phyloP scores from a whole-genome alignment of 2,113 vertebrate genomes.

The Hemicordylus capensis region DNA sequence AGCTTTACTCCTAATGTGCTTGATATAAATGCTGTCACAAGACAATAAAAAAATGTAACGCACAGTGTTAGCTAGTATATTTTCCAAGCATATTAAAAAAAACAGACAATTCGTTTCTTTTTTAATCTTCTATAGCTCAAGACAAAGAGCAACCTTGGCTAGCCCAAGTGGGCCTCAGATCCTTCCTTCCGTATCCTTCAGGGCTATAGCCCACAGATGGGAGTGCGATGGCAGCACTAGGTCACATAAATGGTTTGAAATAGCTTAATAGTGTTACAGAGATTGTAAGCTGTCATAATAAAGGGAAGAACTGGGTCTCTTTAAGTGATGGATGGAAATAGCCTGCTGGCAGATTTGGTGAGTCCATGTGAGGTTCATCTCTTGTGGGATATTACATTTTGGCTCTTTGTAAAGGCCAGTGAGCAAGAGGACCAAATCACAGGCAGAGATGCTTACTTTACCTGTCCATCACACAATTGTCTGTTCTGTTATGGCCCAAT shows the following conservation, averaged over 20 bases:
- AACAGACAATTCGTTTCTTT: slow-evolving; percentile 11
- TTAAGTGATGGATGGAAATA: background rate
- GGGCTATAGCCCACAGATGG: background rate
- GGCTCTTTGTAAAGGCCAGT: slow-evolving; percentile 9
- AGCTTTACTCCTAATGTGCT: slow-evolving; percentile 38
- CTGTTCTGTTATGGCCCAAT: slow-evolving; percentile 44
- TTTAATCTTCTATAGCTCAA: too few species aligned
- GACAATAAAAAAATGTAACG: slow-evolving; percentile 1
- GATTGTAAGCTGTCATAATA: too few species aligned
- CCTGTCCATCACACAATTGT: slow-evolving; percentile 15
- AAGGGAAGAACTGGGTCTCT: background rate
- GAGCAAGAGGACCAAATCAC: background rate
- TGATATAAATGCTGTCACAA: slow-evolving; percentile 49
- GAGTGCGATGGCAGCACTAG: background rate
- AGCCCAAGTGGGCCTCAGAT: background rate
- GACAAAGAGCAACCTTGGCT: background rate
- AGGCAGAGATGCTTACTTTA: background rate
- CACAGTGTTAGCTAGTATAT: slow-evolving; percentile 8
- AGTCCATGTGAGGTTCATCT: accelerated
- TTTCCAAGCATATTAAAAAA: slow-evolving; percentile 31
- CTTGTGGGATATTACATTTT: background rate
- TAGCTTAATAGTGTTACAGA: background rate
- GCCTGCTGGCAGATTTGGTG: background rate
- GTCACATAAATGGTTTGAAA: background rate
- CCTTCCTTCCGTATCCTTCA: background rate